A percentile compares a stretch with the other conserved stretches of the same genome.
Conservation (phyloP, 2,888 invertebrate species). For the Pyrrhopygopsis socrates region DNA sequence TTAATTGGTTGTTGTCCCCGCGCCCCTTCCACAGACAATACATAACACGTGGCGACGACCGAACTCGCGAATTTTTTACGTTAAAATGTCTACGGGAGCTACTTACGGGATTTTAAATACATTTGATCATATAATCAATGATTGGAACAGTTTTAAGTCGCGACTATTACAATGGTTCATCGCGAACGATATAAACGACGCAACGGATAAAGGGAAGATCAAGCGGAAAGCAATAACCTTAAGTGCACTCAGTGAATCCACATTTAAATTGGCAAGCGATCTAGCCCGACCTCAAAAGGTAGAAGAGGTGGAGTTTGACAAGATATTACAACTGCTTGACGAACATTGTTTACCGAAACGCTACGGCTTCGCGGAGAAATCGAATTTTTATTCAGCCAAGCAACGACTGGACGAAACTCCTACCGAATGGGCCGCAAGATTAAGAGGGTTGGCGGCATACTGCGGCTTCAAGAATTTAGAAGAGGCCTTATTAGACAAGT, state of each 20-base stretch:
- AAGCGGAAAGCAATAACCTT: constrained; percentile 59
- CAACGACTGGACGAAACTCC: constrained; percentile 45
- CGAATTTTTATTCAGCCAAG: constrained; percentile 43
- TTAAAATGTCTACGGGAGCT: not conserved
- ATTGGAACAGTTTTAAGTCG: constrained; percentile 51
- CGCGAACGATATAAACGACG: constrained; percentile 52
- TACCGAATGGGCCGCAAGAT: constrained; percentile 45
- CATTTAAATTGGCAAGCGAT: constrained; percentile 68
- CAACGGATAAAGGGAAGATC: constrained; percentile 45
- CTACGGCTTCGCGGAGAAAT: constrained; percentile 49
- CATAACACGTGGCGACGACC: not conserved
- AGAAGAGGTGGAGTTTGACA: constrained; percentile 59
- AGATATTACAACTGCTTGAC: constrained; percentile 47
- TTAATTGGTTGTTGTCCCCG: too few species aligned
- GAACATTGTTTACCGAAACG: constrained; percentile 68
- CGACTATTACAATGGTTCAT: constrained; percentile 62
- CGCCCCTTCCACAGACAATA: not conserved
- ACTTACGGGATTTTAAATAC: not conserved
- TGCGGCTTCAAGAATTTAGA: constrained; percentile 24
- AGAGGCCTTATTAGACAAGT: constrained; percentile 32
- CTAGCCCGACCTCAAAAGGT: constrained; percentile 68
- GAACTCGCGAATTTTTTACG: not conserved
- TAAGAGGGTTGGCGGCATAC: constrained; percentile 36
- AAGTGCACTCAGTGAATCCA: constrained; percentile 59
- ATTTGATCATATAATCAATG: constrained; percentile 31